Evolutionary conservation across 2,113 vertebrate species (phyloP).

Genomic region (Saguinus imperator): DNA sequence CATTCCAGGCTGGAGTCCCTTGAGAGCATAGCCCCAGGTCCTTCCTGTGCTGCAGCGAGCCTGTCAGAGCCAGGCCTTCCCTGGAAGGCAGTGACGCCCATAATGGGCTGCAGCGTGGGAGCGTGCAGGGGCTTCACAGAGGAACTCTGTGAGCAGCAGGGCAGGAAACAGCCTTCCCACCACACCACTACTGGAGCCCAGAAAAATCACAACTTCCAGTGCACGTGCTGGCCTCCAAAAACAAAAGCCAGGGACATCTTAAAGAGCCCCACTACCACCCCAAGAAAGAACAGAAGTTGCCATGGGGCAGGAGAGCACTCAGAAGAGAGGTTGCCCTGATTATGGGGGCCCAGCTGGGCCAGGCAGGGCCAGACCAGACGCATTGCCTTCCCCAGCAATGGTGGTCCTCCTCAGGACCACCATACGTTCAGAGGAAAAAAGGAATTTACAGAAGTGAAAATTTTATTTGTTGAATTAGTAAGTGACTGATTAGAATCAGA

Average conservation of each 20-base stretch:
- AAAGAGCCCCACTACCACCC: not conserved
- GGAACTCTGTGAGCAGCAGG: not conserved
- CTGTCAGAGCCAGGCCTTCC: not conserved
- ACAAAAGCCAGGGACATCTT: not conserved
- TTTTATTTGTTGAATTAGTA: not conserved
- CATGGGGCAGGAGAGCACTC: not conserved
- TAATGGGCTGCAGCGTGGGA: rapidly evolving
- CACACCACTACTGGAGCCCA: not conserved
- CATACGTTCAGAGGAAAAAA: not conserved
- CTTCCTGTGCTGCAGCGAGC: not conserved
- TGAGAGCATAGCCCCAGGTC: rapidly evolving
- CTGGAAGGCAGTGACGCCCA: not conserved
- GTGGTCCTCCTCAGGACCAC: not conserved
- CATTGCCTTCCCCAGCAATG: too few species aligned
- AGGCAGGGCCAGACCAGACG: not conserved
- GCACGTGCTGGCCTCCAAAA: not conserved
- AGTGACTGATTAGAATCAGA: not conserved
- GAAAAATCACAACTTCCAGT: not conserved
- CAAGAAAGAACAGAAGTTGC: not conserved
- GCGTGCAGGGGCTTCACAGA: not conserved
- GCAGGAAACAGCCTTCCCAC: not conserved
- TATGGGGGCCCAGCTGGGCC: not conserved
- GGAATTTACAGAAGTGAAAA: not conserved
- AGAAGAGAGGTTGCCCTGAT: not conserved
- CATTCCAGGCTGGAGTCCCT: too few species aligned